These are phyloP conservation scores for Sebastes fasciatus DNA, from an alignment of 2,113 vertebrate species.

Conservation along the genomic window DNA sequence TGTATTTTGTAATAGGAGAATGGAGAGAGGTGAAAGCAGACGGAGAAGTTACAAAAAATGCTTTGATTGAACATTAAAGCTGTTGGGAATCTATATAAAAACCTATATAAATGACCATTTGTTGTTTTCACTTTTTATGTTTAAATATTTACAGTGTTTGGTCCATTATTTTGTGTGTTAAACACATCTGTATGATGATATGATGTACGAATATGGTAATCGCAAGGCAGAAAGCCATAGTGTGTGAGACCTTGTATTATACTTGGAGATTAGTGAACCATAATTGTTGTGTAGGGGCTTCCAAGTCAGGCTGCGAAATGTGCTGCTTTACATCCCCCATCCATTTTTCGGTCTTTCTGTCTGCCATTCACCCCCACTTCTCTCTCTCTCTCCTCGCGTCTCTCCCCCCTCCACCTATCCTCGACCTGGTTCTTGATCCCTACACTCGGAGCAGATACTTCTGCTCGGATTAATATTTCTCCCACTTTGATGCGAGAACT, in stretches of 20 bases:
- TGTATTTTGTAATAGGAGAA: conserved; percentile 41
- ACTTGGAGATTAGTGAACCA: conserved; percentile 67
- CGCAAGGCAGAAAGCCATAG: conserved; percentile 52
- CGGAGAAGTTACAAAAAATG: background rate
- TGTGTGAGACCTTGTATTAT: conserved; percentile 69
- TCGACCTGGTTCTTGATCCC: conserved; percentile 82
- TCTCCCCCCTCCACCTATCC: conserved; percentile 40
- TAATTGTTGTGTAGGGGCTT: conserved; percentile 69
- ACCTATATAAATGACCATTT: background rate
- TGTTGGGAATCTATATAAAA: conserved; percentile 1
- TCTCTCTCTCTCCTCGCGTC: conserved; percentile 3
- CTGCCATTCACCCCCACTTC: background rate
- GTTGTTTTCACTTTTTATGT: conserved; percentile 19
- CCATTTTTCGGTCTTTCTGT: conserved; percentile 48
- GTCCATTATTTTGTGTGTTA: conserved; percentile 37
- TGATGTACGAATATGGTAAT: conserved; percentile 65
- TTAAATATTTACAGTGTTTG: background rate
- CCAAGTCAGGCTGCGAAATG: conserved; percentile 60
- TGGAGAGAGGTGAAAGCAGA: conserved; percentile 8
- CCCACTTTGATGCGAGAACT: conserved; percentile 82
- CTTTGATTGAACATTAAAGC: conserved; percentile 13
- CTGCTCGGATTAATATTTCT: conserved; percentile 82
- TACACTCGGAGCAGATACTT: conserved; percentile 77
- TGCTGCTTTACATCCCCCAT: conserved; percentile 61
- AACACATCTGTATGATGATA: conserved; percentile 43